Evolutionary conservation across 2,888 invertebrate genomes (phyloP).

Genomic region (Sphecodes monilicornis): DNA sequence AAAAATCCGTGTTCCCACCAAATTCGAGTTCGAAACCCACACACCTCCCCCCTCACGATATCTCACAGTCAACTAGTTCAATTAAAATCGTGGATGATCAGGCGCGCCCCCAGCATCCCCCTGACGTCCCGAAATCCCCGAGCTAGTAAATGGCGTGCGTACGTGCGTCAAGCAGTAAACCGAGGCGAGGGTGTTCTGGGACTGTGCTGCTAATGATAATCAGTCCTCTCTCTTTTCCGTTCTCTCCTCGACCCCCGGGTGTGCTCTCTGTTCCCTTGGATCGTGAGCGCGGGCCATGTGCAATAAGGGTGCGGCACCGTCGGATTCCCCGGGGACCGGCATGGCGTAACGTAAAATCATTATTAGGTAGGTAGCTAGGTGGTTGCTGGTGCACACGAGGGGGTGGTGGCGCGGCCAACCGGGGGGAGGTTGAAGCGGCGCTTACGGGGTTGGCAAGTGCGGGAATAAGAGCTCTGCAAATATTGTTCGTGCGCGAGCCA

Average conservation of each 20-base stretch:
- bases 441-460: conserved; percentile 68
- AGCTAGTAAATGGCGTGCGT: conserved; percentile 63
- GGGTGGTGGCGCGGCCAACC: conserved; percentile 56
- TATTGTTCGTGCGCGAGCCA: conserved; percentile 81
- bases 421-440: conserved; percentile 63
- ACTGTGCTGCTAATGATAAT: conserved; percentile 81
- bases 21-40: background rate
- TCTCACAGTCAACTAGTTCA: conserved; percentile 17
- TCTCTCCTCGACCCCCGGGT: conserved; percentile 28
- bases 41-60: background rate
- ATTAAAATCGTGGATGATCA: conserved; percentile 31
- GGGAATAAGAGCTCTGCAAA: conserved; percentile 83
- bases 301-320: conserved; percentile 84
- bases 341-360: conserved; percentile 85
- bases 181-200: conserved; percentile 74
- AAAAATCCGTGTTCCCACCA: background rate
- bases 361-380: conserved; percentile 83
- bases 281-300: conserved; percentile 82
- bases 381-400: conserved; percentile 76
- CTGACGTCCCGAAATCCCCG: conserved; percentile 43
- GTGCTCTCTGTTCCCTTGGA: conserved; percentile 57
- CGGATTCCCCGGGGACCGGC: conserved; percentile 83
- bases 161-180: conserved; percentile 64
- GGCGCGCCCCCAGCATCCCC: background rate
- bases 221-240: conserved; percentile 73